A percentile compares a stretch with the other conserved stretches of the same genome.
Evolutionary conservation across 2,797 vertebrate genomes (phyloP).

Genomic region (Malacoraja senta): DNA sequence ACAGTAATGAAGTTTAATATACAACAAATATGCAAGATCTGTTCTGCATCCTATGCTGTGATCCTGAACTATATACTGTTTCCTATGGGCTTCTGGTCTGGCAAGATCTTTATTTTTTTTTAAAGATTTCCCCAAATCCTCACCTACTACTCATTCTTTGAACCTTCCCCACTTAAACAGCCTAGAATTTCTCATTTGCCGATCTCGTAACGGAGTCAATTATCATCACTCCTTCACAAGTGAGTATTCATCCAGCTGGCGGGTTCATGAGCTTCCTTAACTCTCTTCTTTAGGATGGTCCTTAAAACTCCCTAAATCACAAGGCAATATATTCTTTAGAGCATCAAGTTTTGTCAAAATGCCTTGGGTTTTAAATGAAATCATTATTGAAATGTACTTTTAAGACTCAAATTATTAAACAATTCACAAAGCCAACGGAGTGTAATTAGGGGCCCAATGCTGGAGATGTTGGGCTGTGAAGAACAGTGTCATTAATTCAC

Average conservation of each 20-base stretch:
- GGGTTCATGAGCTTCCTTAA: background rate
- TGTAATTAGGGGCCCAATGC: no score
- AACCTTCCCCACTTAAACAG: background rate
- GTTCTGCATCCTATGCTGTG: background rate
- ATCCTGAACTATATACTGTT: background rate
- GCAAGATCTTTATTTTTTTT: background rate
- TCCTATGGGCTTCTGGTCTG: background rate
- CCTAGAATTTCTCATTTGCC: background rate
- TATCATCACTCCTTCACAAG: background rate
- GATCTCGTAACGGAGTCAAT: background rate
- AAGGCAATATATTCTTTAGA: background rate
- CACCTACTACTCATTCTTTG: no score
- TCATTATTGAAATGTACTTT: background rate
- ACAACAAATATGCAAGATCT: background rate
- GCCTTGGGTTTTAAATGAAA: background rate
- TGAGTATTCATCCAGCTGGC: background rate
- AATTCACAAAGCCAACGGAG: no score
- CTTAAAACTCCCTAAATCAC: background rate
- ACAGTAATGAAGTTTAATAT: background rate
- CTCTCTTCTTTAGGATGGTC: background rate
- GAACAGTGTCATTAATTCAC: no score
- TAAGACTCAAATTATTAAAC: background rate
- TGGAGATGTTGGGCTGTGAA: no score
- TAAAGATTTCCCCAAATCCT: background rate
- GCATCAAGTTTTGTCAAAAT: background rate